Evolutionary conservation across 2,797 vertebrate species (phyloP).

Genomic region (Argya squamiceps): DNA sequence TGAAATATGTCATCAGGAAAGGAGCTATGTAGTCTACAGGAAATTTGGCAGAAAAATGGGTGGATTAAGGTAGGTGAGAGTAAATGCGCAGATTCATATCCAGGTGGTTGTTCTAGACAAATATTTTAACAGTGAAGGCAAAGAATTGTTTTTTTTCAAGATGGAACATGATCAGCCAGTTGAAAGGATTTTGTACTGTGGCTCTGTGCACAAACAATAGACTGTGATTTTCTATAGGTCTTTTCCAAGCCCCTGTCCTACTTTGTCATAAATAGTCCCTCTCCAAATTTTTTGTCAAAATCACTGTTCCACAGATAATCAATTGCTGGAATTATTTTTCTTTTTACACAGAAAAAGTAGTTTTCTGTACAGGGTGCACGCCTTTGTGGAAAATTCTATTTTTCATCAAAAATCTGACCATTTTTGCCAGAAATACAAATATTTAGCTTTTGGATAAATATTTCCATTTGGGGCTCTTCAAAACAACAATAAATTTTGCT

Average conservation of each 20-base stretch:
- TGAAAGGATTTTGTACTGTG: neutral
- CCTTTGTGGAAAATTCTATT: neutral
- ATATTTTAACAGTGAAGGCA: neutral
- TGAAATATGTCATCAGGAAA: neutral
- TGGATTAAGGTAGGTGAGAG: neutral
- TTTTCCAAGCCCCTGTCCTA: neutral
- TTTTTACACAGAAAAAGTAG: neutral
- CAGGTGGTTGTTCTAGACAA: neutral
- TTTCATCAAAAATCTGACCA: neutral
- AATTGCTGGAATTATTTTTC: neutral
- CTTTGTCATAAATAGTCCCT: neutral
- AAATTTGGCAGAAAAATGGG: slow-evolving; percentile 6
- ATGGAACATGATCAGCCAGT: neutral
- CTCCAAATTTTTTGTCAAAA: neutral
- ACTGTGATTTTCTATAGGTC: neutral
- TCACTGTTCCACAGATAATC: neutral
- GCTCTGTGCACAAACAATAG: neutral
- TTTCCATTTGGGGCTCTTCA: neutral
- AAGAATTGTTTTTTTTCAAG: neutral
- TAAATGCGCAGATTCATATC: neutral
- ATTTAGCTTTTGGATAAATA: neutral
- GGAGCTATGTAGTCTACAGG: neutral
- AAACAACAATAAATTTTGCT: neutral
- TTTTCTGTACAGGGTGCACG: neutral
- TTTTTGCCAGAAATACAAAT: neutral